A percentile compares a stretch with the other conserved stretches of the same genome.
Conservation (phyloP, 1,140 invertebrate species). For the Cydia strobilella region DNA sequence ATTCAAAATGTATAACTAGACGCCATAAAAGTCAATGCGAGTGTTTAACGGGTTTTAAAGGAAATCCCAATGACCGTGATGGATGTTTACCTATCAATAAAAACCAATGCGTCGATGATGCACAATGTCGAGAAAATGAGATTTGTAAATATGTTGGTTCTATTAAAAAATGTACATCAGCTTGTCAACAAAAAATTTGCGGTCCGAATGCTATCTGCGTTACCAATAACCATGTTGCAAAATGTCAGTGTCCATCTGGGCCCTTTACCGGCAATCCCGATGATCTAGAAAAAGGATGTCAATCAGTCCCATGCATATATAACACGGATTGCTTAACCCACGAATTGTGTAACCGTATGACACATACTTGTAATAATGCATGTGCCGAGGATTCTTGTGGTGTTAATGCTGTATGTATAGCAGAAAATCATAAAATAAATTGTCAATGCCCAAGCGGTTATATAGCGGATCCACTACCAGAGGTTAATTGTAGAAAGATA, state of each 20-base stretch:
- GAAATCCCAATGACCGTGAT: conserved; percentile 93
- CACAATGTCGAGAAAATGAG: conserved; percentile 90
- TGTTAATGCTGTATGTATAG: conserved; percentile 92
- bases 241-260: conserved; percentile 93
- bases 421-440: conserved; percentile 88
- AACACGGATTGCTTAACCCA: conserved; percentile 89
- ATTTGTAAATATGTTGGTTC: conserved; percentile 82
- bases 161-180: conserved; percentile 84
- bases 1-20: conserved; percentile 88
- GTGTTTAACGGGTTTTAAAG: conserved; percentile 88
- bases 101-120: conserved; percentile 89
- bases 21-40: conserved; percentile 89
- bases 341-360: conserved; percentile 90
- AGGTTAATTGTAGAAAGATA: conserved; percentile 86
- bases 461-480: conserved; percentile 88
- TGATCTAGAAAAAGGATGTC: conserved; percentile 86
- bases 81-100: conserved; percentile 87
- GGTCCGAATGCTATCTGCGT: conserved; percentile 92
- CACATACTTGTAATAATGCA: conserved; percentile 90
- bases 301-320: conserved; percentile 90
- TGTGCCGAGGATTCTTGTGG: conserved; percentile 92
- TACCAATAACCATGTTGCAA: conserved; percentile 92
- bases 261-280: conserved; percentile 91
- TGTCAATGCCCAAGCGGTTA: conserved; percentile 93
- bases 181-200: conserved; percentile 88